phyloP scores from a whole-genome alignment of 2,113 vertebrate genomes.

The Tor tambroides region DNA sequence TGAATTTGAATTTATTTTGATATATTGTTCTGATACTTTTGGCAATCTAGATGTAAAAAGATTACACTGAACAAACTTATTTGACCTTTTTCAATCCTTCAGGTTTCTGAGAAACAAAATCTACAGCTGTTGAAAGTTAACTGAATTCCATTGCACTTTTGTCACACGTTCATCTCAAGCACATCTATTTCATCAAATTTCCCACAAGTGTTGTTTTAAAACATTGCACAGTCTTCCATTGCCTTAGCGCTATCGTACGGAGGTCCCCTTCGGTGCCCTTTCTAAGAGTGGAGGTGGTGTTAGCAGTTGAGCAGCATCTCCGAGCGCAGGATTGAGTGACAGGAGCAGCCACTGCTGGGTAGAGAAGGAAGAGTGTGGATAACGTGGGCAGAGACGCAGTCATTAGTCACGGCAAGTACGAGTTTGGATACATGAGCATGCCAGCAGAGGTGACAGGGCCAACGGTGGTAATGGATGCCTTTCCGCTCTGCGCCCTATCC shows the following conservation, averaged over 20 bases:
- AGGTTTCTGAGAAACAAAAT: neutral
- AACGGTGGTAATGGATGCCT: conserved; percentile 40
- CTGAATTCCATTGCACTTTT: neutral
- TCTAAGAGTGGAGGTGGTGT: neutral
- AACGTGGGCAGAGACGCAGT: conserved; percentile 35
- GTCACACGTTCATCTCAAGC: neutral
- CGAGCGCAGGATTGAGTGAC: conserved; percentile 16
- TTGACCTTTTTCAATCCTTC: neutral
- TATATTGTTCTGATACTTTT: neutral
- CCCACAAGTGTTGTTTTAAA: neutral
- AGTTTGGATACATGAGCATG: conserved; percentile 44
- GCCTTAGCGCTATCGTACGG: neutral
- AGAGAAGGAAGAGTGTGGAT: conserved; percentile 17
- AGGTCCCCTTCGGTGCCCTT: neutral
- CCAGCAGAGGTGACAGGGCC: conserved; percentile 35
- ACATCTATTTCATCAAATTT: neutral
- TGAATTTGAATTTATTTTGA: no score
- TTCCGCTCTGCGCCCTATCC: conserved; percentile 6
- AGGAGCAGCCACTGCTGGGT: conserved; percentile 24
- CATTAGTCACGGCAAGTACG: conserved; percentile 42
- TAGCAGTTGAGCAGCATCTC: neutral
- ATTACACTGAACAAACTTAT: no score
- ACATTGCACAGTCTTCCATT: neutral
- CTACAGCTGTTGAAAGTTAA: neutral
- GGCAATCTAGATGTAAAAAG: neutral